These are phyloP conservation scores for Lithobius niger DNA, from an alignment of 1,140 invertebrate species.

Conservation along the genomic window DNA sequence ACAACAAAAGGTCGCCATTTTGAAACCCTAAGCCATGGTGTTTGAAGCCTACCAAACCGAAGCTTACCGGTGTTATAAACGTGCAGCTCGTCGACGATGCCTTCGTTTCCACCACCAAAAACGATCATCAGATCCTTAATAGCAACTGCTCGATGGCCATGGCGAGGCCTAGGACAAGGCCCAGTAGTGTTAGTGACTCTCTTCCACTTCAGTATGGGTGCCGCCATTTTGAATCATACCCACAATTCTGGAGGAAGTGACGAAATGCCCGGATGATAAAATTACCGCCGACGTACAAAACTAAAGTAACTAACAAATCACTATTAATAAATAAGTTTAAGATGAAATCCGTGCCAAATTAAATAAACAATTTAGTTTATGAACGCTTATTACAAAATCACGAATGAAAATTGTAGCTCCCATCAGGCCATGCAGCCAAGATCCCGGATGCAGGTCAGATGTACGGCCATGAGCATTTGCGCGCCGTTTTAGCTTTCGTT, in stretches of 20 bases:
- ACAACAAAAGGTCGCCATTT: conserved; percentile 26
- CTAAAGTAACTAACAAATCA: neutral
- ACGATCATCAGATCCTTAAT: conserved; percentile 99
- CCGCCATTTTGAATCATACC: conserved; percentile 35
- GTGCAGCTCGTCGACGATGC: conserved; percentile 98
- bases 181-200: conserved; percentile 82
- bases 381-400: neutral
- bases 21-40: conserved; percentile 11
- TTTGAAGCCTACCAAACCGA: conserved; percentile 9
- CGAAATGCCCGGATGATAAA: neutral
- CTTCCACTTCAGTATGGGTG: conserved; percentile 93
- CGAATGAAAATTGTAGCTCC: neutral
- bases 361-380: neutral
- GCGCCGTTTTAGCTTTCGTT: no score
- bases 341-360: neutral
- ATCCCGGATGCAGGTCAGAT: neutral
- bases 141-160: conserved; percentile 95
- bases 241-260: conserved; percentile 5
- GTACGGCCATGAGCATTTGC: no score
- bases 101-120: conserved; percentile 99
- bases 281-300: neutral
- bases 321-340: neutral
- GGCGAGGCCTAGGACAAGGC: conserved; percentile 83
- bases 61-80: conserved; percentile 89
- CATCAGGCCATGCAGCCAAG: neutral